A percentile compares a stretch with the other conserved stretches of the same genome.
Conservation (phyloP, 2,113 vertebrate genomes). For the Rostratula benghalensis region DNA sequence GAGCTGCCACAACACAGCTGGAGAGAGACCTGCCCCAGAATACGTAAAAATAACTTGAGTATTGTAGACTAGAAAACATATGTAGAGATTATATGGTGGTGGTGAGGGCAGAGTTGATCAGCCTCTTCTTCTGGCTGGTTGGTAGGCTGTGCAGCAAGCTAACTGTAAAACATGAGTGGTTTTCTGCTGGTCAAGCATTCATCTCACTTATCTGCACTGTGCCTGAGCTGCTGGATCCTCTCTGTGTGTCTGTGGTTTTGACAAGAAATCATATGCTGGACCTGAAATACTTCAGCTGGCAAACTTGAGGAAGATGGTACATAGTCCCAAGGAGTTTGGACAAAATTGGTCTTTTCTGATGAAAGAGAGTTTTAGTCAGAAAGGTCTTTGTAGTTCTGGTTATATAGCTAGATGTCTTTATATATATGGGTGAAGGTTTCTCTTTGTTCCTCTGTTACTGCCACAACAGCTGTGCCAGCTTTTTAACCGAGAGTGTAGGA, state of each 20-base stretch:
- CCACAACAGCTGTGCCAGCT: background rate
- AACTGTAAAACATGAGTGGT: accelerated
- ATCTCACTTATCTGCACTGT: accelerated
- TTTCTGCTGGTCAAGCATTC: background rate
- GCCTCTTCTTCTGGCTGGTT: background rate
- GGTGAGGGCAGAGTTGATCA: background rate
- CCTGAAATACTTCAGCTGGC: background rate
- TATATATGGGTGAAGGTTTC: background rate
- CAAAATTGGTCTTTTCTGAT: background rate
- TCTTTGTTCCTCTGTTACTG: background rate
- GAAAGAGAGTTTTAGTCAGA: background rate
- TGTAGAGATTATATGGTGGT: background rate
- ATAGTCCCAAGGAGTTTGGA: background rate
- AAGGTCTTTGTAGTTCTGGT: background rate
- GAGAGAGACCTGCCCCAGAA: background rate
- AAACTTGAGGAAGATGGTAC: background rate
- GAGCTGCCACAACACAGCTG: background rate
- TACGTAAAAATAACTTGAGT: background rate
- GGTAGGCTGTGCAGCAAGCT: background rate
- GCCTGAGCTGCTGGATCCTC: background rate
- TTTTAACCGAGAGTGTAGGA: background rate
- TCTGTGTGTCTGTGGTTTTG: background rate
- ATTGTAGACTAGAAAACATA: background rate
- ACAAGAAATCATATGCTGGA: background rate
- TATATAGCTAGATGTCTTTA: background rate